phyloP scores from a whole-genome alignment of 2,888 invertebrate species.

The Dryocosmus kuriphilus region DNA sequence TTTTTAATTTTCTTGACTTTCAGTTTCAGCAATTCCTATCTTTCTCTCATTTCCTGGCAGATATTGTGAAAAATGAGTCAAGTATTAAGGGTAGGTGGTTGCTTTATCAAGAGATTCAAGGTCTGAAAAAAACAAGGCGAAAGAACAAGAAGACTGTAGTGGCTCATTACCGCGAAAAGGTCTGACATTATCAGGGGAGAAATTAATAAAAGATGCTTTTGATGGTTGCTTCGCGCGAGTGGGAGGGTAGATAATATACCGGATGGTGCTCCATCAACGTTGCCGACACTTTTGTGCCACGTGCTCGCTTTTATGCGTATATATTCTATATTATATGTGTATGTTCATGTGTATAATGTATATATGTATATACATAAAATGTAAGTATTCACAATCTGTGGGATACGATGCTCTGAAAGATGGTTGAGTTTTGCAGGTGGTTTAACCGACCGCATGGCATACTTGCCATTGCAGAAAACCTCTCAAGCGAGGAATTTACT shows the following conservation, averaged over 20 bases:
- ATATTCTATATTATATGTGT: neutral
- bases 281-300: slow-evolving; percentile 25
- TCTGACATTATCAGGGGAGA: slow-evolving; percentile 29
- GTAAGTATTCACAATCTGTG: slow-evolving; percentile 6
- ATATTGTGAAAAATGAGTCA: slow-evolving; percentile 43
- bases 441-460: neutral
- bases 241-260: slow-evolving; percentile 30
- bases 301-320: neutral
- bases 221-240: neutral
- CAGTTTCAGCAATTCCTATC: slow-evolving; percentile 1
- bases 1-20: neutral
- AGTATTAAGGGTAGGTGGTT: neutral
- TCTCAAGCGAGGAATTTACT: slow-evolving; percentile 2
- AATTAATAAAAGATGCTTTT: slow-evolving; percentile 36
- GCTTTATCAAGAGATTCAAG: slow-evolving; percentile 33
- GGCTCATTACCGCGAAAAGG: slow-evolving; percentile 24
- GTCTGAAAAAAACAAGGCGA: slow-evolving; percentile 12
- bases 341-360: neutral
- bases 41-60: slow-evolving; percentile 44
- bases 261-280: slow-evolving; percentile 32
- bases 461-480: neutral
- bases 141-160: slow-evolving; percentile 27
- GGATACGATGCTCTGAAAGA: neutral
- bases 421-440: neutral
- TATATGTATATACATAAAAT: neutral